A percentile compares a stretch with the other conserved stretches of the same genome.
Evolutionary conservation across 2,113 vertebrate genomes (phyloP).

Genomic region (Phasianus colchicus): DNA sequence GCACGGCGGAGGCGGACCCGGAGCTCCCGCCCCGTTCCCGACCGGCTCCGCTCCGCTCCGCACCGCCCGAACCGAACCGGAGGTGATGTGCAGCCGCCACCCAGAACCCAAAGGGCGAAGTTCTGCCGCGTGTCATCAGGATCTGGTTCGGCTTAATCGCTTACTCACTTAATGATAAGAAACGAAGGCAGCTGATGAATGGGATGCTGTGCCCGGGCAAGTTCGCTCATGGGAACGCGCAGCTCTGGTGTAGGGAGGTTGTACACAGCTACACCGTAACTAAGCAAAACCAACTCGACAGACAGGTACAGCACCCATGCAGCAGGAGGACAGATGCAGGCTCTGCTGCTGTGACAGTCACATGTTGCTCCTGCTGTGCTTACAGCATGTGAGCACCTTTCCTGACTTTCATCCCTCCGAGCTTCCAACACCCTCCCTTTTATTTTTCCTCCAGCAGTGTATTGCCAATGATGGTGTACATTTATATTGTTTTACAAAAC

Average conservation of each 20-base stretch:
- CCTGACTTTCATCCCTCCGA: background rate
- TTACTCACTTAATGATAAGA: fast-evolving
- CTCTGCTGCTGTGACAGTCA: fast-evolving
- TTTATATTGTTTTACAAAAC: background rate
- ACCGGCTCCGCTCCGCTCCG: no score
- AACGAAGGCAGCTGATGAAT: fast-evolving
- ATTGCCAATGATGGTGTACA: fast-evolving
- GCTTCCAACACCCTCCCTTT: background rate
- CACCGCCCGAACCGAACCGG: no score
- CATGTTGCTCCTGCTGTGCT: fast-evolving
- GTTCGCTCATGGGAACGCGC: fast-evolving
- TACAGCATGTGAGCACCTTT: no score
- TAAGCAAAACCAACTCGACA: background rate
- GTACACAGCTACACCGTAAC: fast-evolving
- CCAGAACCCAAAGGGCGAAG: background rate
- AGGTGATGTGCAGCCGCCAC: background rate
- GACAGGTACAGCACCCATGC: background rate
- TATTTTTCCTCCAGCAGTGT: fast-evolving
- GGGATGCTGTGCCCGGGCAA: fast-evolving
- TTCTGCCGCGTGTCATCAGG: fast-evolving
- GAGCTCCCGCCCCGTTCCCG: background rate
- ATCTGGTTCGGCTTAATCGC: fast-evolving
- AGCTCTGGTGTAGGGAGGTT: background rate
- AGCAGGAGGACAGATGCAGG: fast-evolving
- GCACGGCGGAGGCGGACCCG: background rate